Evolutionary conservation across 1,140 invertebrate species (phyloP).

Genomic region (Euglossa dilemma): DNA sequence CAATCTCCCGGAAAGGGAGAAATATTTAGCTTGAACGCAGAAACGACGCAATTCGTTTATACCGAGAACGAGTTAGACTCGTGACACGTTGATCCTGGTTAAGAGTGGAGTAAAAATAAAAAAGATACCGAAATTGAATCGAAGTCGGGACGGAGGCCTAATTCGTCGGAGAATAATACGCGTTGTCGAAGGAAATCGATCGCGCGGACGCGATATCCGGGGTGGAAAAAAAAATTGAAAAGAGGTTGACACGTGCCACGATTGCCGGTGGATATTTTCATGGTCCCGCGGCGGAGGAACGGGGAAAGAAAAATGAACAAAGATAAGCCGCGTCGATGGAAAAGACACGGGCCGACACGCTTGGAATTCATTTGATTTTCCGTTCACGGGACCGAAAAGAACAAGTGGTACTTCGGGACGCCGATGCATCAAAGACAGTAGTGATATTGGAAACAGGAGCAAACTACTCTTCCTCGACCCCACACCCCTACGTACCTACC

Average conservation of each 20-base stretch:
- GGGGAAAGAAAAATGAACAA: conserved; percentile 32
- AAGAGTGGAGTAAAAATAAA: neutral
- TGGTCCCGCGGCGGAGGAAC: neutral
- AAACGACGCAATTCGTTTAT: too few species aligned
- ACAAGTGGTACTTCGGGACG: conserved; percentile 68
- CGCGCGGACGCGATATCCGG: neutral
- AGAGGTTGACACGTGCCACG: neutral
- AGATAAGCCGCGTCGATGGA: conserved; percentile 36
- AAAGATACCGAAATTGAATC: too few species aligned
- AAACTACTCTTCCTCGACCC: conserved; percentile 57
- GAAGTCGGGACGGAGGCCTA: too few species aligned
- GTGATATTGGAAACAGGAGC: conserved; percentile 73
- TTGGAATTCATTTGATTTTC: conserved; percentile 61
- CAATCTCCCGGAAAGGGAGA: too few species aligned
- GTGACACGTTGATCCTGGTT: too few species aligned
- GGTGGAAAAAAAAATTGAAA: neutral
- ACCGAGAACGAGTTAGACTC: too few species aligned
- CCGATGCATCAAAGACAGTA: conserved; percentile 71
- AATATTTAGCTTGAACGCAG: too few species aligned
- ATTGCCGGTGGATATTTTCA: neutral
- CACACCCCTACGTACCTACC: neutral
- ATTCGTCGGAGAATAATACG: too few species aligned
- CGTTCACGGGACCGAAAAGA: conserved; percentile 55
- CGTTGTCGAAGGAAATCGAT: too few species aligned
- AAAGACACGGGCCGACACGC: conserved; percentile 33